Conservation (phyloP, 2,797 vertebrate species). For the Pelobates cultripes region DNA sequence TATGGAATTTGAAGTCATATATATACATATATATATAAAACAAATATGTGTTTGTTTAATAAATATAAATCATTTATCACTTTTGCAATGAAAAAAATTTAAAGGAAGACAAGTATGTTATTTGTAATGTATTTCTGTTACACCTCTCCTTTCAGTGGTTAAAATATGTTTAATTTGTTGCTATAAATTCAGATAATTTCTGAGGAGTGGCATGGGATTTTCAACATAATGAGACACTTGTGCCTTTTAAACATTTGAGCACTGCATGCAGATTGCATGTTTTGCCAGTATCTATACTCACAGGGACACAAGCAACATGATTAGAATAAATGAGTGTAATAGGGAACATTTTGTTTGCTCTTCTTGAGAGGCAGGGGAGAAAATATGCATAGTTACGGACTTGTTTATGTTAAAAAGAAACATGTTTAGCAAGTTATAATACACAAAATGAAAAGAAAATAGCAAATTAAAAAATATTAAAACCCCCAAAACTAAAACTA, state of each 20-base stretch:
- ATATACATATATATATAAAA: no score
- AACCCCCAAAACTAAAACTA: no score
- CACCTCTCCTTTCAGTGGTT: conserved; percentile 18
- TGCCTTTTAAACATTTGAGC: conserved; percentile 46
- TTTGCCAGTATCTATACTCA: conserved; percentile 48
- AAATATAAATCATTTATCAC: no score
- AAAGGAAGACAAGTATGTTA: no score
- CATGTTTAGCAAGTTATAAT: neutral
- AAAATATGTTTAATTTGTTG: conserved; percentile 35
- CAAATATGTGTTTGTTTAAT: no score
- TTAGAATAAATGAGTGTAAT: conserved; percentile 45
- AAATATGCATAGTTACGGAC: neutral
- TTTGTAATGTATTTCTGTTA: neutral
- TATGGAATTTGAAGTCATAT: no score
- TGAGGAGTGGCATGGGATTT: conserved; percentile 41
- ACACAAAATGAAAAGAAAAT: neutral
- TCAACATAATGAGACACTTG: conserved; percentile 48
- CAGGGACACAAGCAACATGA: conserved; percentile 48
- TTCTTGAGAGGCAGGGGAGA: neutral
- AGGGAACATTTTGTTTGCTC: conserved; percentile 13
- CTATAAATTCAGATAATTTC: conserved; percentile 44
- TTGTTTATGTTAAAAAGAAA: neutral
- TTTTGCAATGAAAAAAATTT: no score
- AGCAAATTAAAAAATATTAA: no score
- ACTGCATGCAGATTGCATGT: conserved; percentile 50